Conservation (phyloP, 2,113 vertebrate genomes). For the Ibidorhyncha struthersii region DNA sequence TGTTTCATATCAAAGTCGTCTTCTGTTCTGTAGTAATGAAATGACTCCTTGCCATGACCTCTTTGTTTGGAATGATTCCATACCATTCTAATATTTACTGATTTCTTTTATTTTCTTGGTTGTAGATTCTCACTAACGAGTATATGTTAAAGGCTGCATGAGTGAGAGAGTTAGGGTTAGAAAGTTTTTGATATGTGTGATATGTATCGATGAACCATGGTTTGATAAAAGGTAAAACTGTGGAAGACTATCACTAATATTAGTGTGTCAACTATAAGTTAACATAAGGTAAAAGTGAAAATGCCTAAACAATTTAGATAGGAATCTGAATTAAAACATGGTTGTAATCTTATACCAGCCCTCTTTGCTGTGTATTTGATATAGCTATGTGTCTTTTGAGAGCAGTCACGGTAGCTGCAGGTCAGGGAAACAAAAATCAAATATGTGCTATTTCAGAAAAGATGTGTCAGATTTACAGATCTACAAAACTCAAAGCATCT, state of each 20-base stretch:
- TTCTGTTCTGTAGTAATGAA: neutral
- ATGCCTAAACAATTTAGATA: neutral
- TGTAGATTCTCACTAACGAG: neutral
- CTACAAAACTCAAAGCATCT: neutral
- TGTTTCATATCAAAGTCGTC: neutral
- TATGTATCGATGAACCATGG: neutral
- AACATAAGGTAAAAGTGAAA: neutral
- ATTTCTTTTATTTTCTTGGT: neutral
- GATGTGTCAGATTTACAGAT: neutral
- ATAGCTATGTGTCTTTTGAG: neutral
- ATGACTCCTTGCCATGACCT: neutral
- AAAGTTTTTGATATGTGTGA: neutral
- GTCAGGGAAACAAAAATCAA: neutral
- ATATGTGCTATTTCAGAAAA: neutral
- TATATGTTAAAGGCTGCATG: neutral
- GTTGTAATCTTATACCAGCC: neutral
- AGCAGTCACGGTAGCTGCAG: neutral
- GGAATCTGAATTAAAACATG: neutral
- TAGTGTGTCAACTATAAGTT: neutral
- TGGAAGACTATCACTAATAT: neutral
- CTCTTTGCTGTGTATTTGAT: neutral
- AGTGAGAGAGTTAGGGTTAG: neutral
- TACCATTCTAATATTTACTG: neutral
- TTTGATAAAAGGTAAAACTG: neutral
- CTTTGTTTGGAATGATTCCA: neutral